Evolutionary conservation across 2,888 invertebrate species (phyloP).

Genomic region (Tribolium freemani): DNA sequence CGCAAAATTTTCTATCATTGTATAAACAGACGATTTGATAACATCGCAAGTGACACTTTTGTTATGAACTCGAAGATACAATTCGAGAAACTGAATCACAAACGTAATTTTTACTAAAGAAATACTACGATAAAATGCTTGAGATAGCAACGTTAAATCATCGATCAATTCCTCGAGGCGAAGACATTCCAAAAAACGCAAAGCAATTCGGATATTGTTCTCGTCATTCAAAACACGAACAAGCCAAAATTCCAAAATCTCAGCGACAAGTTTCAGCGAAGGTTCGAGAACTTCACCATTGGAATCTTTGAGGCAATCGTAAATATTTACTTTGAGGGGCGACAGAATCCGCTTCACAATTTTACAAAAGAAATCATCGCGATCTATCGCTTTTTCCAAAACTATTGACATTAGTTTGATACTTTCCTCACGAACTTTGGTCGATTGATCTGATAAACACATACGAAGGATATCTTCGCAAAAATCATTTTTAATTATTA

Average conservation of each 20-base stretch:
- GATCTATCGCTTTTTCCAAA: conserved; percentile 71
- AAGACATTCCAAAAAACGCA: conserved; percentile 73
- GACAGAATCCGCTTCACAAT: no score
- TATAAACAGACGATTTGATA: conserved; percentile 64
- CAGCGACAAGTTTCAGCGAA: conserved; percentile 69
- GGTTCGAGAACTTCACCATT: not conserved
- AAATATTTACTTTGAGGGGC: no score
- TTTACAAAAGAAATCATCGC: conserved; percentile 43
- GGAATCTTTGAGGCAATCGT: no score
- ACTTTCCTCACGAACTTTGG: conserved; percentile 77
- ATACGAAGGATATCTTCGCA: conserved; percentile 78
- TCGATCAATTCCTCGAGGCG: conserved; percentile 65
- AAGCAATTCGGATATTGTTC: conserved; percentile 69
- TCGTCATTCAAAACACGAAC: conserved; percentile 74
- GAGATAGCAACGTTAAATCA: conserved; percentile 66
- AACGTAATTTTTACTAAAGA: conserved; percentile 68
- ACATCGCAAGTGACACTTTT: conserved; percentile 54
- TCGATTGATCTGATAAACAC: conserved; percentile 73
- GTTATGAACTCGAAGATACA: conserved; percentile 67
- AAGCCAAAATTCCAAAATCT: conserved; percentile 64
- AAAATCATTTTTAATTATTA: conserved; percentile 73
- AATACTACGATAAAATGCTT: conserved; percentile 71
- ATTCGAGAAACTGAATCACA: conserved; percentile 41
- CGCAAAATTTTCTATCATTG: conserved; percentile 59
- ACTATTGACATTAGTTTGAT: conserved; percentile 74